Evolutionary conservation across 2,888 invertebrate species (phyloP).

Genomic region (Chrysolina oricalcia): DNA sequence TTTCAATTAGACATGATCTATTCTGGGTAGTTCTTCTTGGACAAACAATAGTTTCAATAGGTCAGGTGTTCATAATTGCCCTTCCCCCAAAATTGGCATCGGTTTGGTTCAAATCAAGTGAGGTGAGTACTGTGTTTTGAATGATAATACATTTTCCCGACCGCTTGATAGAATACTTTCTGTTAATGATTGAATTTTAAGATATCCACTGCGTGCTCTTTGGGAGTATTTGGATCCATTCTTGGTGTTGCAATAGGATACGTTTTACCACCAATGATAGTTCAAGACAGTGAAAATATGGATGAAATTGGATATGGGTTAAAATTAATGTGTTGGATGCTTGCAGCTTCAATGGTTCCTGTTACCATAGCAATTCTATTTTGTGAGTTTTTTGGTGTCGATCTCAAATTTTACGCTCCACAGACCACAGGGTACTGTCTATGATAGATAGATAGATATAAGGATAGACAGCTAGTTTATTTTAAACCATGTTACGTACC

Average conservation of each 20-base stretch:
- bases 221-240: constrained; percentile 84
- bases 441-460: no score
- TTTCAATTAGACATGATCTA: constrained; percentile 85
- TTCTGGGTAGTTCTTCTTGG: constrained; percentile 91
- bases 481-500: no score
- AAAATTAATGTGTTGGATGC: constrained; percentile 73
- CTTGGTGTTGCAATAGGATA: constrained; percentile 81
- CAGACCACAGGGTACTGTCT: no score
- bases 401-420: no score
- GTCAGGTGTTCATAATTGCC: constrained; percentile 93
- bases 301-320: constrained; percentile 68
- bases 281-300: constrained; percentile 62
- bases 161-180: no score
- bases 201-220: constrained; percentile 79
- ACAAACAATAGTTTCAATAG: constrained; percentile 88
- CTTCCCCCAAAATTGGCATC: constrained; percentile 93
- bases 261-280: constrained; percentile 77
- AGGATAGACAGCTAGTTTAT: no score
- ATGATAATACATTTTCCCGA: not conserved
- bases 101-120: constrained; percentile 96
- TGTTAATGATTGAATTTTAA: constrained; percentile 47
- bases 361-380: constrained; percentile 62
- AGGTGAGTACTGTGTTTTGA: constrained; percentile 74
- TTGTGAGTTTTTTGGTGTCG: constrained; percentile 43
- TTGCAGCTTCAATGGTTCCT: constrained; percentile 74